phyloP scores from a whole-genome alignment of 2,888 invertebrate genomes.

The Tetropium fuscum region DNA sequence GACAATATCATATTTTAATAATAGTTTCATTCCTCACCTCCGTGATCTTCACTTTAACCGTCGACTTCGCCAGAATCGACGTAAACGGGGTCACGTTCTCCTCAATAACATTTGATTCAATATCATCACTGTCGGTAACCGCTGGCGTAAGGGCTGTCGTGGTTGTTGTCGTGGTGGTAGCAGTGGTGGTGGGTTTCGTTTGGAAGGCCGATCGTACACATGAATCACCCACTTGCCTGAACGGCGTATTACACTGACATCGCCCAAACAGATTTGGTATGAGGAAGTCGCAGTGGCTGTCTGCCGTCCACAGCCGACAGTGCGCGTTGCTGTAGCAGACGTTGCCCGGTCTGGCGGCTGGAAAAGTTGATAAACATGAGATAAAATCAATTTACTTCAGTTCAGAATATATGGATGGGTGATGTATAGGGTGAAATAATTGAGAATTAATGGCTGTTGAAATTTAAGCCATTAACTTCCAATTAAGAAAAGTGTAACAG shows the following conservation, averaged over 20 bases:
- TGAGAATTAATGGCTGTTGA: no score
- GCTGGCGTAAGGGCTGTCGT: conserved; percentile 8
- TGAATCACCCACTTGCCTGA: conserved; percentile 74
- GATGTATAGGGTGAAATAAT: not conserved
- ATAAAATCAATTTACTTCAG: not conserved
- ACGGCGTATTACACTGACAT: conserved; percentile 82
- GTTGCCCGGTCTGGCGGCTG: conserved; percentile 88
- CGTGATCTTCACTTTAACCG: no score
- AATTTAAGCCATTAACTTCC: no score
- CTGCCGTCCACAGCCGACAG: conserved; percentile 85
- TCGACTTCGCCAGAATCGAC: conserved; percentile 4
- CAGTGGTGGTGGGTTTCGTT: conserved; percentile 50
- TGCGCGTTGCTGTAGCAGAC: conserved; percentile 93
- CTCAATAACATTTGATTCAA: conserved; percentile 39
- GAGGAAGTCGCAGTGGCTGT: conserved; percentile 89
- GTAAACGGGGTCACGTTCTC: conserved; percentile 15
- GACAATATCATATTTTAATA: no score
- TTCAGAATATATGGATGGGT: no score
- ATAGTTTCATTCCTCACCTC: no score
- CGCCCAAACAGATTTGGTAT: conserved; percentile 91
- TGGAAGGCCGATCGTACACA: conserved; percentile 70
- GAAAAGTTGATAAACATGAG: conserved; percentile 49
- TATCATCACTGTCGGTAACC: conserved; percentile 30
- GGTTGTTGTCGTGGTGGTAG: conserved; percentile 10
- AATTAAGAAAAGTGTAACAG: no score